Evolutionary conservation across 2,888 invertebrate genomes (phyloP), one percentile per base, ranked within the genome.

Genomic region (Sphinx pinastri): DNA sequence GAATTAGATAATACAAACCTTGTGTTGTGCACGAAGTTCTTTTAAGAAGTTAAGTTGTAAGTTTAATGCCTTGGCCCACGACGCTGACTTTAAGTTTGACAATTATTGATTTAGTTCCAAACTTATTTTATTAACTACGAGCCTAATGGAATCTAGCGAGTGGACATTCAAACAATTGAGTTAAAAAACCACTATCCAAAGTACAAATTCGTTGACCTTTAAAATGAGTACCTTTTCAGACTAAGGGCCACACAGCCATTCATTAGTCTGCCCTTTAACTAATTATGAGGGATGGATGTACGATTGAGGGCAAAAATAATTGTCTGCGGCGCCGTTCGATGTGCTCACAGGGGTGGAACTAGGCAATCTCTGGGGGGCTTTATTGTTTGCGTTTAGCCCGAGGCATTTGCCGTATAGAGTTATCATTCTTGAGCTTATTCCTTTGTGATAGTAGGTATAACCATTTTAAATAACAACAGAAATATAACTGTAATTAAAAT

Each of bases 271-370:
- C 67, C 76, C 77, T 78, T 80, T 78, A 81, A 82, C 79, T 81
- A 84, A 85, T 85, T 84, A 84, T 79, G 74, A 81, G 75, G 82
- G 84, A 80, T 79, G 77, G 77, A 58, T 58, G 75, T 79, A 78
- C 77, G 80, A 81, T 79, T 77, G 78, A 77, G 79, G 75, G 73
- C 76, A 79, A 74, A 79, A 82, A 80, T 83, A 81, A 80, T 79
- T 79, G 78, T 74, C 71, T 70, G 72, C 16, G 68, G 69, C 57
- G 49, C 51, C 67, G 16, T 67, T 71, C 71, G 72, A 75, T 75
- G 72, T 74, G 73, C 38, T 67, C 52, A 10, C 5, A 14, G 13
- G 51, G 52, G 31, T 49, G 52, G 51, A 38, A n/a, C 38, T n/a
- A 7, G 63, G 63, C 16, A 13, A 45, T 16, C 60, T 16, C 14